phyloP scores from a whole-genome alignment of 2,797 vertebrate species.

The Bryconaethiops microstoma region DNA sequence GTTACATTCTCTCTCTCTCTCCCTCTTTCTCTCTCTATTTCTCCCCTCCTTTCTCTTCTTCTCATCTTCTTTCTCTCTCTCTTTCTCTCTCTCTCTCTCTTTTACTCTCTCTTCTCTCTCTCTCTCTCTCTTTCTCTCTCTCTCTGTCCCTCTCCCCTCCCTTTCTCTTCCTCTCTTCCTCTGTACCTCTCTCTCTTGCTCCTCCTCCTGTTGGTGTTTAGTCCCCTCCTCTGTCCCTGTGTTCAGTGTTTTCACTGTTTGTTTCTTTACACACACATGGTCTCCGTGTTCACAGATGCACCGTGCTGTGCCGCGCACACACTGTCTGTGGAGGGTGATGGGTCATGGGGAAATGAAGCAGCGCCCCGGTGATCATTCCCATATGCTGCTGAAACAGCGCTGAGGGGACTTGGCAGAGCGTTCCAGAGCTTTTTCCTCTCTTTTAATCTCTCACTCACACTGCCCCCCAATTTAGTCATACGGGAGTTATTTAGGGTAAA shows the following conservation, averaged over 20 bases:
- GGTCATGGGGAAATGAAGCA: slow-evolving; percentile 49
- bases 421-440: slow-evolving; percentile 26
- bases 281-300: slow-evolving; percentile 25
- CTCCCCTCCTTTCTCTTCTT: too few relatives aligned
- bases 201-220: not conserved
- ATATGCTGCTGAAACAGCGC: slow-evolving; percentile 38
- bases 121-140: too few relatives aligned
- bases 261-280: slow-evolving; percentile 17
- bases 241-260: slow-evolving; percentile 21
- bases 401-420: slow-evolving; percentile 35
- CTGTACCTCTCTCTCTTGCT: not conserved
- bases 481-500: slow-evolving; percentile 32
- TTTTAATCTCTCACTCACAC: slow-evolving; percentile 33
- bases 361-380: slow-evolving; percentile 49
- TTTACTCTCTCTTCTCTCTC: too few relatives aligned
- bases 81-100: too few relatives aligned
- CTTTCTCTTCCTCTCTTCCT: too few relatives aligned
- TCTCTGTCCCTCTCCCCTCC: too few relatives aligned
- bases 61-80: too few relatives aligned
- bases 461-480: slow-evolving; percentile 39
- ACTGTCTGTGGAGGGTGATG: slow-evolving; percentile 22
- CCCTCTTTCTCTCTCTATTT: too few relatives aligned
- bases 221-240: not conserved
- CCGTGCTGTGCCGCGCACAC: slow-evolving; percentile 8
- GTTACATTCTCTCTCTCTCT: too few relatives aligned